Evolutionary conservation across 2,113 vertebrate species (phyloP), one percentile per base, ranked within the genome.

Genomic region (Corythaeola cristata): DNA sequence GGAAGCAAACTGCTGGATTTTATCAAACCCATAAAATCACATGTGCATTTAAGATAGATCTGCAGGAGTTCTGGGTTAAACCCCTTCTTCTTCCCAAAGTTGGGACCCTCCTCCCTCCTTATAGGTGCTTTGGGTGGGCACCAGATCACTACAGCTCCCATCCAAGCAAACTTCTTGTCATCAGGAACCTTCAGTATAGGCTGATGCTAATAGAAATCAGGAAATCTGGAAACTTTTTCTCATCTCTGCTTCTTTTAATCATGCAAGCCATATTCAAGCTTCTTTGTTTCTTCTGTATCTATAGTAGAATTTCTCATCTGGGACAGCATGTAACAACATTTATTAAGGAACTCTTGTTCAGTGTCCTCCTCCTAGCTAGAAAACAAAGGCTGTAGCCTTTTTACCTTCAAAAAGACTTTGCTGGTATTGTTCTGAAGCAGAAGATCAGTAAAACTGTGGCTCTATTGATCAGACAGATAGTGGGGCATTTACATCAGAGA

Each of bases 61-160:
- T 71, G 27, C 2, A 2, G 22, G 37, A 55, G 6, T 64, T 78
- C 30, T 18, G 62, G 7, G 30, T 88, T 88, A 82, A 94, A 58
- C 1, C 6, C 7, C 12, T 82, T 62, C 33, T 85, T 67, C 47
- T 63, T 87, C 47, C 26, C 24, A 8, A 88, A 76, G 52, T 0
- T 47, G 21, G 18, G 30, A 39, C 44, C 8, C 16, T 44, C 4
- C 22, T 94, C 0, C 0, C 14, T 64, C 0, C 0, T 55, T 74
- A 32, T 16, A 55, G 33, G 15, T 44, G 30, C 71, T 79, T 59
- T 93, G 47, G 3, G 12, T 14, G 17, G 7, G 33, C n/a, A 85
- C 13, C 12, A 69, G 27, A 19, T 73, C 11, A 17, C 33, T 56
- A 5, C 23, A 33, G 16, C 15, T 86, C 5, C 23, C 21, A 62